These are phyloP conservation scores for Ctenopoma multispine DNA, from an alignment of 2,797 vertebrate species.

Conservation along the genomic window DNA sequence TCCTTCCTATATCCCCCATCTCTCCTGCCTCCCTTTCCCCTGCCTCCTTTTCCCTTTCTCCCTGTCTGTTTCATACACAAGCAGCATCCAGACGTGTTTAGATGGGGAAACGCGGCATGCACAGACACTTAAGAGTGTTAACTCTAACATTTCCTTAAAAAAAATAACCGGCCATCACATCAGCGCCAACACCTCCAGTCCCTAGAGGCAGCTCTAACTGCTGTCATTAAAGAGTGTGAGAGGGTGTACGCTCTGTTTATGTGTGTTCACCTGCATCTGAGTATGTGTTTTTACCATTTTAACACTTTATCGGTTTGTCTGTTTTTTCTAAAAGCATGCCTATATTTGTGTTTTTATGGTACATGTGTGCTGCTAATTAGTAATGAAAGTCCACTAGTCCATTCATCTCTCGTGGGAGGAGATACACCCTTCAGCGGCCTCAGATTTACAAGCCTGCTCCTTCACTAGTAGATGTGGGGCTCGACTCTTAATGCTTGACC, in stretches of 20 bases:
- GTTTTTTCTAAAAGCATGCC: not conserved
- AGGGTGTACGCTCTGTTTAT: constrained; percentile 11
- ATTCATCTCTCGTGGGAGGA: constrained; percentile 50
- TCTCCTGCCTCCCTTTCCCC: not conserved
- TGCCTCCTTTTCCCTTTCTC: constrained; percentile 3
- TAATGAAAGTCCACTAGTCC: constrained; percentile 50
- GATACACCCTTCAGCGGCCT: constrained; percentile 40
- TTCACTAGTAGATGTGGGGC: constrained; percentile 8
- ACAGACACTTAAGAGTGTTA: constrained; percentile 33
- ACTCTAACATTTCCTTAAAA: constrained; percentile 49
- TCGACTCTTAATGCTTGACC: constrained; percentile 57
- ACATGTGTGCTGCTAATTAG: no score
- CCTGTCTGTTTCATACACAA: constrained; percentile 15
- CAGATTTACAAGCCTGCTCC: constrained; percentile 62
- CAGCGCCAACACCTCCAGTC: constrained; percentile 49
- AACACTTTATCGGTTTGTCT: constrained; percentile 13
- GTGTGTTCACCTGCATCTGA: not conserved
- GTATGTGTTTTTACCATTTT: constrained; percentile 16
- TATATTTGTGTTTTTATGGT: constrained; percentile 35
- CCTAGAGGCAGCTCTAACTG: constrained; percentile 53
- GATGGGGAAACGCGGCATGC: constrained; percentile 39
- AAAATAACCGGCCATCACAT: constrained; percentile 64
- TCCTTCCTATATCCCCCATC: constrained; percentile 62
- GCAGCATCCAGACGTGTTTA: constrained; percentile 28
- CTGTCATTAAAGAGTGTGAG: constrained; percentile 64